Conservation (phyloP, 2,113 vertebrate species). For the Phylloscopus trochiloides region DNA sequence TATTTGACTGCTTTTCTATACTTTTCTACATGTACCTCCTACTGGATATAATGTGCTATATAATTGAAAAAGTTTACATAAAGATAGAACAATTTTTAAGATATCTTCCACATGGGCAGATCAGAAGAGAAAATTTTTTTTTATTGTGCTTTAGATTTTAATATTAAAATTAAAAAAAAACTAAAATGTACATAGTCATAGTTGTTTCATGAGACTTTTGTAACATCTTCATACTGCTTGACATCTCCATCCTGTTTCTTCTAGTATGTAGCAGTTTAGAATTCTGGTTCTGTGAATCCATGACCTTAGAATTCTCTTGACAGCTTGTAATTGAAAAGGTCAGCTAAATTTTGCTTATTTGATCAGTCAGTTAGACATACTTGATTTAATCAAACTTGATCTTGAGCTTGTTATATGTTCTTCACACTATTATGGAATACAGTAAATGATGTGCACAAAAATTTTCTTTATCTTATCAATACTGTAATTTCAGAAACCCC, state of each 20-base stretch:
- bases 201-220: neutral
- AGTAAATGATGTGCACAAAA: neutral
- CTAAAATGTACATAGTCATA: rapidly evolving
- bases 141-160: neutral
- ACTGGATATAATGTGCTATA: neutral
- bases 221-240: neutral
- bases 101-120: neutral
- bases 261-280: neutral
- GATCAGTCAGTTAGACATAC: neutral
- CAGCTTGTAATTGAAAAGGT: neutral
- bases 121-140: neutral
- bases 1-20: neutral
- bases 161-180: neutral
- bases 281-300: neutral
- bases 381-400: neutral
- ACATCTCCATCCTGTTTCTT: neutral
- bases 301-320: neutral
- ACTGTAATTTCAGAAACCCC: neutral
- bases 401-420: neutral
- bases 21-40: neutral
- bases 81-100: neutral
- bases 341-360: neutral
- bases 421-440: neutral
- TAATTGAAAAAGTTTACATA: neutral
- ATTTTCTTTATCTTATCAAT: neutral